Conservation (phyloP, 1,140 invertebrate species). For the Drosophila sechellia region DNA sequence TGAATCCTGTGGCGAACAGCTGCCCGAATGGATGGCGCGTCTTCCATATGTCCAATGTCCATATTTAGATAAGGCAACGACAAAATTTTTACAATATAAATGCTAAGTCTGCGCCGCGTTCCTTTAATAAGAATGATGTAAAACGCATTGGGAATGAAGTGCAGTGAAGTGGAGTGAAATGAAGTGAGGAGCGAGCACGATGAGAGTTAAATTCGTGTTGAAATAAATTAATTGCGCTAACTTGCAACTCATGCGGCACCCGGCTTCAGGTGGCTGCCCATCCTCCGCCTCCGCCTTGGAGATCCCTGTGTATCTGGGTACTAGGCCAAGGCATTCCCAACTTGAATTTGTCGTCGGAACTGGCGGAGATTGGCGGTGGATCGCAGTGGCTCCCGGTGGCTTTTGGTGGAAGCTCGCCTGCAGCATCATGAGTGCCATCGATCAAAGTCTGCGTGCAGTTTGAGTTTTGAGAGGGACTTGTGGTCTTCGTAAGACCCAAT, state of each 20-base stretch:
- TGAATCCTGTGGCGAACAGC: conserved; percentile 58
- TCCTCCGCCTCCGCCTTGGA: background rate
- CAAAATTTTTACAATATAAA: conserved; percentile 79
- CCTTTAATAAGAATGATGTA: conserved; percentile 69
- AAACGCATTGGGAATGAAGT: conserved; percentile 53
- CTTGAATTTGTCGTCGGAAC: conserved; percentile 74
- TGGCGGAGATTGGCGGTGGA: conserved; percentile 39
- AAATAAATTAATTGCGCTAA: conserved; percentile 84
- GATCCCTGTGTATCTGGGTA: conserved; percentile 21
- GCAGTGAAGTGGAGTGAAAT: conserved; percentile 38
- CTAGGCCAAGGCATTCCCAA: conserved; percentile 67
- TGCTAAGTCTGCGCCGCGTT: conserved; percentile 29
- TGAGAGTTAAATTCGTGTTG: conserved; percentile 83
- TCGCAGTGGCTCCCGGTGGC: conserved; percentile 13
- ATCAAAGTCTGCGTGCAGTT: conserved; percentile 79
- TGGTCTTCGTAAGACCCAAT: conserved; percentile 8
- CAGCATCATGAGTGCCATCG: conserved; percentile 80
- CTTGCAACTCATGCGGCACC: conserved; percentile 81
- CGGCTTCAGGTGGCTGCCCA: conserved; percentile 17
- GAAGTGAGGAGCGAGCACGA: conserved; percentile 57
- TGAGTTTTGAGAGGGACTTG: conserved; percentile 52
- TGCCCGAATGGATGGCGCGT: conserved; percentile 59
- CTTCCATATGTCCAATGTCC: conserved; percentile 81
- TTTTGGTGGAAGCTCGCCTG: conserved; percentile 57
- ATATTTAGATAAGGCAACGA: conserved; percentile 82